Evolutionary conservation across 2,888 invertebrate species (phyloP), one percentile per base, ranked within the genome.

Genomic region (Caenorhabditis sp.): DNA sequence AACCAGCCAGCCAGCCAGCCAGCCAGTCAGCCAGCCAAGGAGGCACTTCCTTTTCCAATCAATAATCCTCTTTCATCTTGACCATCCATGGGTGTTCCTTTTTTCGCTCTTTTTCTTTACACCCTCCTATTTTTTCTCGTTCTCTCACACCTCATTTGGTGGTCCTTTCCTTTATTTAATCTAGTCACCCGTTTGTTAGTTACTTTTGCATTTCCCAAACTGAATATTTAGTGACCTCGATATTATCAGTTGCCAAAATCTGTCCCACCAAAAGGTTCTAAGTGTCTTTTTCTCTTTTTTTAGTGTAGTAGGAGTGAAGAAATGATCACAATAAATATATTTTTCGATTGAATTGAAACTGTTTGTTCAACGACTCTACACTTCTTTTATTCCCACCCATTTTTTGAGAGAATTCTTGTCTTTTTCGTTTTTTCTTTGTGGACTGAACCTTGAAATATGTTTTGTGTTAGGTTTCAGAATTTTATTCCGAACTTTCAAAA

Each of bases 301-400:
- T 14, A 43, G 43, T 17, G 43, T 43, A 17, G n/a, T n/a, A n/a
- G n/a, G n/a, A n/a, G 12, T 43, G 12, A 17, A 43, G 17, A 14
- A 43, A 10, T 43, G 12, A 43, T 43, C 17, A 43, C 43, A 38
- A 7, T 17, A 31, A 23, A 62, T n/a, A 53, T 10, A 23, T n/a
- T 43, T 43, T 43, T 43, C 38, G 66, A 53, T 43, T 53, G 71
- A 67, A 71, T 63, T 59, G 59, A 67, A 64, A 72, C 67, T 72
- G 72, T 72, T 72, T 72, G 72, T 65, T 67, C 61, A 72, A 72
- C 72, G 72, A 67, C 64, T 67, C 58, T 67, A 61, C 63, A 67
- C 67, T 65, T 62, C 49, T 50, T 26, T 25, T 27, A 17, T 23
- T 23, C 21, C 21, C 52, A 52, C 52, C 23, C 21, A 52, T 52